Conservation (phyloP, 2,888 invertebrate species). For the Abrostola tripartita region DNA sequence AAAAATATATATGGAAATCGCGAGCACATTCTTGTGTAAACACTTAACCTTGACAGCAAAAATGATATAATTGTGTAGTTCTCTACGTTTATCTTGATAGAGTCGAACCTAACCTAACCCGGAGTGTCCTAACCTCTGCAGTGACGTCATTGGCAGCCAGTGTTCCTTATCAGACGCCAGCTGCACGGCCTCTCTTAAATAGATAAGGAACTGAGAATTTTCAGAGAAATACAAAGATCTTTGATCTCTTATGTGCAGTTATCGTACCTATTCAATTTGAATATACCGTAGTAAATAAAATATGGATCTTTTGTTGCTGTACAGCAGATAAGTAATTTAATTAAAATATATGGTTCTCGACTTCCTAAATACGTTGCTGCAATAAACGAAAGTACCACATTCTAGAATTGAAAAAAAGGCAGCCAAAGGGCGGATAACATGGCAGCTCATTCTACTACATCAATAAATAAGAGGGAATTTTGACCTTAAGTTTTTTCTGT, state of each 20-base stretch:
- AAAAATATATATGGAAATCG: too few relatives aligned
- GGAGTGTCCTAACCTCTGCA: conserved; percentile 30
- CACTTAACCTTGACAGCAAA: background rate
- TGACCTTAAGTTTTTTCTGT: too few relatives aligned
- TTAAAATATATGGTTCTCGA: too few relatives aligned
- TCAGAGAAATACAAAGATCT: background rate
- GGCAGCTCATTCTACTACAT: too few relatives aligned
- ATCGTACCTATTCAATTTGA: background rate
- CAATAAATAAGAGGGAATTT: too few relatives aligned
- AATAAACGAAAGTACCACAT: too few relatives aligned
- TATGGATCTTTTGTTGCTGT: too few relatives aligned
- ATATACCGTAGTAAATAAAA: too few relatives aligned
- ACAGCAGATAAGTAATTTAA: too few relatives aligned
- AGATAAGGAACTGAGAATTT: conserved; percentile 16
- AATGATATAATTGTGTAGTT: background rate
- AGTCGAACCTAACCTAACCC: conserved; percentile 4
- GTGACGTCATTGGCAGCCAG: conserved; percentile 17
- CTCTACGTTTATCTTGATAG: conserved; percentile 5
- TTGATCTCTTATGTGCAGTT: background rate
- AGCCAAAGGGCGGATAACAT: too few relatives aligned
- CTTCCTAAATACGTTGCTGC: too few relatives aligned
- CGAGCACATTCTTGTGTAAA: background rate
- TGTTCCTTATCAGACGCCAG: conserved; percentile 17
- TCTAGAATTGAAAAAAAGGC: too few relatives aligned
- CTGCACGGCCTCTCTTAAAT: conserved; percentile 2